phyloP scores from a whole-genome alignment of 2,797 vertebrate species.

The Siniperca obscura region DNA sequence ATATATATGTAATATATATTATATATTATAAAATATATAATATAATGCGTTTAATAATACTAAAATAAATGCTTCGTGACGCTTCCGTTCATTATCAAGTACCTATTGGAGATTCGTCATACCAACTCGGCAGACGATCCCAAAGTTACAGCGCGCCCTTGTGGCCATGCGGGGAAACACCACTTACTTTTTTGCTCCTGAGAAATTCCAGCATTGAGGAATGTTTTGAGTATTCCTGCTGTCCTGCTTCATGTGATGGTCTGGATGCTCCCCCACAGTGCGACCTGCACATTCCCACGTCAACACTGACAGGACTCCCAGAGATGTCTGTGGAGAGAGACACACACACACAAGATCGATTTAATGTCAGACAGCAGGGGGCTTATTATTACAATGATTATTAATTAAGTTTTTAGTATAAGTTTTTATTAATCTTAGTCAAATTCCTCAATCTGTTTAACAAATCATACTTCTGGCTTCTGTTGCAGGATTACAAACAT shows the following conservation, averaged over 20 bases:
- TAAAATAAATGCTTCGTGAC: not conserved
- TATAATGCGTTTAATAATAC: not conserved
- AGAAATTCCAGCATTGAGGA: constrained; percentile 86
- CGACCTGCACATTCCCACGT: constrained; percentile 83
- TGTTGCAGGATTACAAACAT: not conserved
- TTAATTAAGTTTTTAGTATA: too few species aligned
- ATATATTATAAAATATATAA: not conserved
- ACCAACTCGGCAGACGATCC: not conserved
- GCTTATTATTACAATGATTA: not conserved
- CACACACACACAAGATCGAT: not conserved
- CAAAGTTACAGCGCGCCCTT: constrained; percentile 44
- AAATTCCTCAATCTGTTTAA: not conserved
- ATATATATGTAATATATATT: not conserved
- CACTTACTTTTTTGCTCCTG: constrained; percentile 84
- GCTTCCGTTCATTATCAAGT: not conserved
- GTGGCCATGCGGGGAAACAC: constrained; percentile 37
- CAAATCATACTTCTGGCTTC: too few species aligned
- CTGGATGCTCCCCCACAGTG: constrained; percentile 75
- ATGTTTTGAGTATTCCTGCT: constrained; percentile 79
- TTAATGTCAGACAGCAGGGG: not conserved
- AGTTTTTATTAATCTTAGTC: not conserved
- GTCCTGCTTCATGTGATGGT: constrained; percentile 49
- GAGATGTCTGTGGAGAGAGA: constrained; percentile 80
- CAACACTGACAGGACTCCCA: constrained; percentile 85
- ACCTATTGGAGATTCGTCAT: not conserved